Conservation (phyloP, 2,888 invertebrate species). For the Folsomia manolachei region DNA sequence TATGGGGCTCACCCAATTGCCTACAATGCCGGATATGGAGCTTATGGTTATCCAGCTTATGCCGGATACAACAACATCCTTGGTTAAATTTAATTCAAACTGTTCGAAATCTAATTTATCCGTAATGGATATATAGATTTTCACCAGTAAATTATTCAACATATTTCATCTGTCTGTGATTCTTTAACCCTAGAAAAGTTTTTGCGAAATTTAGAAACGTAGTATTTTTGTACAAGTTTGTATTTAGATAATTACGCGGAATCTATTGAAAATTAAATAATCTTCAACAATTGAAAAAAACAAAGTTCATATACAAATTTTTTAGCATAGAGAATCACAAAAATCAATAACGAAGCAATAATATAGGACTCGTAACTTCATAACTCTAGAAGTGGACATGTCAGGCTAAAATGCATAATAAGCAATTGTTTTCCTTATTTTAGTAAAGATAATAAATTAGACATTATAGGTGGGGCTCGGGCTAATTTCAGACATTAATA, state of each 20-base stretch:
- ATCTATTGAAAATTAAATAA: not conserved
- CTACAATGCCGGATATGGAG: not conserved
- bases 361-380: too few species aligned
- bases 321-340: too few species aligned
- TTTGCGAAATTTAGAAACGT: not conserved
- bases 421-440: too few species aligned
- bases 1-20: slow-evolving; percentile 2
- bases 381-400: too few species aligned
- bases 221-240: not conserved
- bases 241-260: not conserved
- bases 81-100: too few species aligned
- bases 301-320: too few species aligned
- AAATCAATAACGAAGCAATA: too few species aligned
- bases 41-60: not conserved
- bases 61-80: not conserved
- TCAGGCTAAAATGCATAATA: too few species aligned
- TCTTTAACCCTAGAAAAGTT: not conserved
- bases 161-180: not conserved
- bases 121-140: too few species aligned
- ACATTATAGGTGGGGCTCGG: too few species aligned
- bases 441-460: too few species aligned
- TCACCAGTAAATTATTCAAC: not conserved
- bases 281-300: not conserved
- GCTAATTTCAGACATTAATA: not conserved
- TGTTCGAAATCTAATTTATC: too few species aligned